Base-by-base conservation (phyloP, 2,797 vertebrate species). In the Toxotes lorentzi region DNA sequence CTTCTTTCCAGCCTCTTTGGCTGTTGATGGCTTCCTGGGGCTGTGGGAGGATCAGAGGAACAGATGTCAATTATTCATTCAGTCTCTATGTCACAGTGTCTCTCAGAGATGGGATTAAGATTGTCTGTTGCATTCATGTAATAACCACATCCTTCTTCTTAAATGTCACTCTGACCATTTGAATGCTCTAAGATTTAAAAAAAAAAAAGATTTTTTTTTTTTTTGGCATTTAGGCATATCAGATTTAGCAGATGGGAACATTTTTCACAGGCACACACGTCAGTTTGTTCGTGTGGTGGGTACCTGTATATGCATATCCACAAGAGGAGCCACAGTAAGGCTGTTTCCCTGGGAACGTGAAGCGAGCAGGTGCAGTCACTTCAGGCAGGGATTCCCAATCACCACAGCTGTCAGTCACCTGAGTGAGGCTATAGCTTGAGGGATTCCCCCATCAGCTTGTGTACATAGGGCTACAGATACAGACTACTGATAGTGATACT, bases 21-120 rank as follows among this genome's bases (percentile, higher is more conserved):
- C 72, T 63, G 66, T 35, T 43, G 65, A 74, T 59, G 62, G 23
- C 72, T 86, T 84, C 59, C 63, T 11, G 67, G 6, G 38, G 65
- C 74, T 65, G 75, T 86, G 76, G 73, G 69, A 62, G 60, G 86
- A 90, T 83, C 67, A 82, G 71, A 77, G 68, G 66, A 86, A 72
- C 70, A 88, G 82, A 87, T 90, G 90, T 84, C 84, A 78, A 57
- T 85, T 86, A 83, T 89, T 86, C 79, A 82, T 70, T 65, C 70
- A 70, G 78, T 65, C 73, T 63, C 73, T 12, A 48, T 61, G 65
- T 81, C 62, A 67, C 64, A 1, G 58, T 13, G 54, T 24, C 63
- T 80, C 71, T 70, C 60, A 21, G 65, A 85, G 76, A 88, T 70
- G 70, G 57, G 74, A 82, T 86, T 74, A 81, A 70, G 60, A 78